Evolutionary conservation across 2,888 invertebrate genomes (phyloP), one percentile per base, ranked within the genome.

Genomic region (Drosophila trichaetosa): DNA sequence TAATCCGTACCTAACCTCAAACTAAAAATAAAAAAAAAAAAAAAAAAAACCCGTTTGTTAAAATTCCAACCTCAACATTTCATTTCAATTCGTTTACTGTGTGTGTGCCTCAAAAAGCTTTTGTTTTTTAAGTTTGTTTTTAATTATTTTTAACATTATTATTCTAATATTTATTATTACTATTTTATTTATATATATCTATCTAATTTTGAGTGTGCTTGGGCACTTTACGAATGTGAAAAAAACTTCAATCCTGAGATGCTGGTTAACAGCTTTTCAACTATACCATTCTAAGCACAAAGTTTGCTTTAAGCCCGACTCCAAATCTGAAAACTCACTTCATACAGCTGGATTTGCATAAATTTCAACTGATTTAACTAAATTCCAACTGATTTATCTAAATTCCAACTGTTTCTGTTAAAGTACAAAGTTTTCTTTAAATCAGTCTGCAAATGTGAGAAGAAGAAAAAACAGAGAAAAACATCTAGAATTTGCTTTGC

Each of bases 1-100:
- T 68, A 52, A 68, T 52, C 69, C 69, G 24, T 42, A 21, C 38
- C 58, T 68, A 54, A 69, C 68, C 69, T 51, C 36, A 36, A 54
- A 51, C 38, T 31, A 46, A 60, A 38, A 24, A 13, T 7, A 3
- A 8, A 46, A 51, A 49, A 6, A 7, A 21, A 42, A 6, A 10
- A 40, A 5, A 6, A 21, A 21, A 6, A 4, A 11, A 2, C 11
- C 49, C 46, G 46, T 31, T 52, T 36, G 52, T 52, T 40, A 31
- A 34, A 27, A 59, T 42, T 42, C 76, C 73, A 40, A 64, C 11
- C 38, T 31, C 1, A 33, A 16, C 61, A 52, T 18, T 29, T 11
- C 67, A 69, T 69, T 69, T 46, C 52, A 33, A 46, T 69, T 56
- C 42, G 60, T 65, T 73, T 53, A 53, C 31, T 63, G 31, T 58